Evolutionary conservation across 2,113 vertebrate species (phyloP), one percentile per base, ranked within the genome.

Genomic region (Fregetta grallaria): DNA sequence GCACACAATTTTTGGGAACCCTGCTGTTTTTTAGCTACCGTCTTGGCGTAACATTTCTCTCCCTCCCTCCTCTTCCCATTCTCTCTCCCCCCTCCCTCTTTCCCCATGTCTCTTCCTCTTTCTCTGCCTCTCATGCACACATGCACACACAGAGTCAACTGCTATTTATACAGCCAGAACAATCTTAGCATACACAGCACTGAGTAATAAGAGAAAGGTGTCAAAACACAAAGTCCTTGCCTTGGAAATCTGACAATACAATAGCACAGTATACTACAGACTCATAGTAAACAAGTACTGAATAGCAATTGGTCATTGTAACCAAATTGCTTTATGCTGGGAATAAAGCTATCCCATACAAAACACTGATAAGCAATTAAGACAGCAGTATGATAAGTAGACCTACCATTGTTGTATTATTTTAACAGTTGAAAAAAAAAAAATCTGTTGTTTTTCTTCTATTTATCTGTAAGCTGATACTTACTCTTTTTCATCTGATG

Each of bases 181-280:
- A 91, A 84, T 36, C 29, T n/a, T 52, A 61, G 36, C 30, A 32
- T 53, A 73, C 72, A 82, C 15, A 61, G 13, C 21, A 76, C 22
- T 50, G 19, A 82, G 16, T 47, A 87, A 63, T 16, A 20, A 17
- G 34, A 90, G 72, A 91, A 95, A 85, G 25, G 25, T 73, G 40
- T 76, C 74, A 79, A 96, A 94, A 68, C 34, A 85, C 32, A 42
- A 87, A 27, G 21, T 75, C 32, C 42, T 89, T 95, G 47, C 18
- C 30, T 38, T 53, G 40, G 11, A 91, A 81, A 58, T 73, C 34
- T 86, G 53, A 82, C 45, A 44, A 59, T 59, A 77, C 20, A 72
- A 26, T n/a, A 83, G 81, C 22, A 70, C 12, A 32, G 4, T 38
- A 14, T 4, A 85, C 20, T 47, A 72, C 10, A 78, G 49, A 61